A percentile compares a stretch with the other conserved stretches of the same genome.
Evolutionary conservation across 2,113 vertebrate species (phyloP).

Genomic region (Passer montanus): DNA sequence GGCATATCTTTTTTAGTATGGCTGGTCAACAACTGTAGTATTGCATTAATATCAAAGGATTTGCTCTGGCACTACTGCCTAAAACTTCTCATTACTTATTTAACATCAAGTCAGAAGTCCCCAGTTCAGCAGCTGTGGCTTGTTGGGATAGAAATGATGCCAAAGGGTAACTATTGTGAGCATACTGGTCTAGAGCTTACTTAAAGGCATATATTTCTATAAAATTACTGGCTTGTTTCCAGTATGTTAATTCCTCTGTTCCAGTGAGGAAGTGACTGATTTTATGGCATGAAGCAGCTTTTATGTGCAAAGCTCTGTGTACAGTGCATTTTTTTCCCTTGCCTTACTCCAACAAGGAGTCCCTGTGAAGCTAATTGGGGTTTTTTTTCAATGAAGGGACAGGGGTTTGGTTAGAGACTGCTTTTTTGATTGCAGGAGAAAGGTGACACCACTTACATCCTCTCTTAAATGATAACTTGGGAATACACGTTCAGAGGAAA

Average conservation of each 20-base stretch:
- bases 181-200: neutral
- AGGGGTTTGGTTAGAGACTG: neutral
- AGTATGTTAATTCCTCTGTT: slow-evolving; percentile 37
- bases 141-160: slow-evolving; percentile 18
- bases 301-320: neutral
- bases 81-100: slow-evolving; percentile 3
- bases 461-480: neutral
- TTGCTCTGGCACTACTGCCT: neutral
- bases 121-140: slow-evolving; percentile 37
- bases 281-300: slow-evolving; percentile 31
- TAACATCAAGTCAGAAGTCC: slow-evolving; percentile 16
- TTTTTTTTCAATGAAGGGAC: neutral
- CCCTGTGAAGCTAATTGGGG: neutral
- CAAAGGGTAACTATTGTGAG: neutral
- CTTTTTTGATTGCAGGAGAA: slow-evolving; percentile 8
- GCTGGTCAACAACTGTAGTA: neutral
- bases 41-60: slow-evolving; percentile 20
- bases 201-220: slow-evolving; percentile 19
- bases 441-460: neutral
- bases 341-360: neutral
- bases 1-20: neutral
- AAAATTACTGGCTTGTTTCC: slow-evolving; percentile 34
- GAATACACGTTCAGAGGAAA: neutral
- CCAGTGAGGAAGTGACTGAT: neutral
- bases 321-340: neutral